Base-by-base conservation (phyloP, 2,888 invertebrate genomes). In the Campoletis raptor region DNA sequence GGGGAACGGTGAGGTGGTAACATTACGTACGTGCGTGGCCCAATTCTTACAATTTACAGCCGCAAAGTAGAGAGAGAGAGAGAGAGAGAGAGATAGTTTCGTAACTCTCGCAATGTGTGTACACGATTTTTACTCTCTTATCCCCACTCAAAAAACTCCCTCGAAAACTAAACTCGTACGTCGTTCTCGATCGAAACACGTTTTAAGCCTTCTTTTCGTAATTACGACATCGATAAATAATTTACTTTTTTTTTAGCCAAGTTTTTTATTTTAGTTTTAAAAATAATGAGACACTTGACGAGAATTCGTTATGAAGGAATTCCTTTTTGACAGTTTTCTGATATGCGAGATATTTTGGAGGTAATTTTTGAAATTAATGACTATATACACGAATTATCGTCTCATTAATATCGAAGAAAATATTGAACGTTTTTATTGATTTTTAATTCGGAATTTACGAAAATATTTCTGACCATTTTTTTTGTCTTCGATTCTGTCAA, bases 31-130 rank as follows among this genome's bases (percentile, higher is more conserved):
- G 88, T 88, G 90, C 88, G 90, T 93, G 94, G 92, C 93, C 93
- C 92, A 93, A 93, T 93, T 94, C 92, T 91, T 92, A 90, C 90
- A 93, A 93, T 93, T 93, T 92, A 93, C 92, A 91, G 89, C 88
- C 90, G 88, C 92, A 74, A 70, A 54, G 52, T 76, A 57, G 67
- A 52, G 67, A 37, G 52, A 24, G 45, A n/a, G 61, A 10, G 67
- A 64, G 69, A 54, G 69, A 57, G 72, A 80, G 45, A 85, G 90
- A 83, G 52, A 78, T 78, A 76, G 86, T 86, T 86, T 93, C 93
- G 92, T 92, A 93, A 93, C 88, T 84, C 78, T 85, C 69, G 85
- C 83, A 80, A 85, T 85, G 79, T 83, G 79, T 84, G 84, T 88
- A 89, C 85, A 87, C 89, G 89, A 90, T 90, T 90, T 90, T 86